Base-by-base conservation (phyloP, 2,113 vertebrate species). In the Planiliza haematocheilus region DNA sequence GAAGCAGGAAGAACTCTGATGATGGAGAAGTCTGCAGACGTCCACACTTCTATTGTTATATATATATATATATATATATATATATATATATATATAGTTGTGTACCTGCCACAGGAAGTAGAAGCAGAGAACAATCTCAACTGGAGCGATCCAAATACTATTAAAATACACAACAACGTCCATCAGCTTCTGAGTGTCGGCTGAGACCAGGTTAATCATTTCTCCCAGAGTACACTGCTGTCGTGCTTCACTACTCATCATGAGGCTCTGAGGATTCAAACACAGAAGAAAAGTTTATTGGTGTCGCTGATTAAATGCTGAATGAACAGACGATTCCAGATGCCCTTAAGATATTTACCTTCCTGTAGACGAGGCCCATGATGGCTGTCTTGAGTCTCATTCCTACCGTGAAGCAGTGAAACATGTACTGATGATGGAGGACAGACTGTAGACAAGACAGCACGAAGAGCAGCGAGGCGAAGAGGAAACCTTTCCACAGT, bases 21-120 rank as follows among this genome's bases (percentile, higher is more conserved):
- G 24, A 5, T 3, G 24, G 24, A 30, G 24, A 5, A 30, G 24
- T 30, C 38, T 41, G 38, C 38, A 57, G 7, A 12, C 17, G 34
- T 30, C 2, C n/a, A 5, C 24, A 30, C 5, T 30, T 30, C 24
- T 30, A 30, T 30, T n/a, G n/a, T n/a, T n/a, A n/a, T n/a, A n/a
- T n/a, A n/a, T n/a, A n/a, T n/a, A n/a, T n/a, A n/a, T n/a, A n/a
- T n/a, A n/a, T n/a, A n/a, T n/a, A n/a, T n/a, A n/a, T n/a, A n/a
- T n/a, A n/a, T n/a, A n/a, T n/a, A n/a, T n/a, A 36, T 14, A 3
- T 14, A 17, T 9, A 10, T 7, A 7, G 50, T 38, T 49, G 53
- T 42, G 38, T 84, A 96, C 96, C 95, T 95, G 94, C 94, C 95
- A 97, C 59, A 97, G 91, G 78, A 96, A 96, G 87, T 93, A 86